These are phyloP conservation scores for Pollenia angustigena DNA, from an alignment of 2,888 invertebrate species.

Conservation along the genomic window DNA sequence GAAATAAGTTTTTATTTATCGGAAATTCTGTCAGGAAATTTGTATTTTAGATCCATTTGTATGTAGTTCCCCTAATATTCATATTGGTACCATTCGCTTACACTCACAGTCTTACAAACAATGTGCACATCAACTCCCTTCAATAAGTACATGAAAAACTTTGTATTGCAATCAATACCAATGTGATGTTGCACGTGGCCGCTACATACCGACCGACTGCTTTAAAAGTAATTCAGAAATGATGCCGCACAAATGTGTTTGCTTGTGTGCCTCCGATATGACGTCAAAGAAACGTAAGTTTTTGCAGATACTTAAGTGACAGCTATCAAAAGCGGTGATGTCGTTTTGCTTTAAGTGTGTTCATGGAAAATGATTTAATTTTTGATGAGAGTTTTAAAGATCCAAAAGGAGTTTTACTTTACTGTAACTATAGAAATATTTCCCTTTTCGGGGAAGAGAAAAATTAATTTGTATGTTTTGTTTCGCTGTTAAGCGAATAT, in stretches of 20 bases:
- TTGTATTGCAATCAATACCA: not conserved
- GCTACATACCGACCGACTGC: not conserved
- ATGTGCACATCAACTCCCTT: too few relatives aligned
- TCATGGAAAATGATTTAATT: not conserved
- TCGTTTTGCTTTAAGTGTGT: not conserved
- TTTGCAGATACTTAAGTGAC: constrained; percentile 17
- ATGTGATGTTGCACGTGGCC: not conserved
- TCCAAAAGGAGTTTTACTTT: not conserved
- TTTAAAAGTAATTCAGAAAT: not conserved
- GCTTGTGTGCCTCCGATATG: not conserved
- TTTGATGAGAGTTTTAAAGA: not conserved
- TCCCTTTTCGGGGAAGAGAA: too few relatives aligned
- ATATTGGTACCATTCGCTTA: too few relatives aligned
- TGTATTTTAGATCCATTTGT: too few relatives aligned
- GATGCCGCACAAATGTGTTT: constrained; percentile 6
- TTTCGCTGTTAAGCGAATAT: too few relatives aligned
- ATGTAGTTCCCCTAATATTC: too few relatives aligned
- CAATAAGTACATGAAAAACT: not conserved
- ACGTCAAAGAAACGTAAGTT: not conserved
- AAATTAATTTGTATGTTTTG: too few relatives aligned
- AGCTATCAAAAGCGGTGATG: not conserved
- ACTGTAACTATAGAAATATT: too few relatives aligned
- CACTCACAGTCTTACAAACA: too few relatives aligned
- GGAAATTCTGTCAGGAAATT: too few relatives aligned
- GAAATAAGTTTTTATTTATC: too few relatives aligned